These are phyloP conservation scores for Daptonema setosum DNA, from an alignment of 2,888 invertebrate species.

Conservation along the genomic window DNA sequence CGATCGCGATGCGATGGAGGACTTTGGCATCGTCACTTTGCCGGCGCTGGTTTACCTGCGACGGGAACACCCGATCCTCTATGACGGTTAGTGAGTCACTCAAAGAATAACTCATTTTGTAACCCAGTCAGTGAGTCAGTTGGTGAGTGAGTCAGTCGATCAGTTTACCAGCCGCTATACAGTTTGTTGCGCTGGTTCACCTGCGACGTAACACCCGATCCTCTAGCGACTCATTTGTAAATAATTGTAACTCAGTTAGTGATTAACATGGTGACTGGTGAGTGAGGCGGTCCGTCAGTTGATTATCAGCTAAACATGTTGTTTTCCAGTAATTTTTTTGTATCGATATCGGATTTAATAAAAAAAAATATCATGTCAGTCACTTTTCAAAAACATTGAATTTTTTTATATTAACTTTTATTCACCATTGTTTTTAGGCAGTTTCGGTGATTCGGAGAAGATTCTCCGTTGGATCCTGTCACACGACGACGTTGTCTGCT, in stretches of 20 bases:
- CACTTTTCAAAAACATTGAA: background rate
- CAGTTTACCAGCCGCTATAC: too few relatives aligned
- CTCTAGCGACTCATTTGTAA: too few relatives aligned
- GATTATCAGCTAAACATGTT: background rate
- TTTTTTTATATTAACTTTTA: too few relatives aligned
- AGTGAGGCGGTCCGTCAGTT: too few relatives aligned
- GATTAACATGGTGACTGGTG: too few relatives aligned
- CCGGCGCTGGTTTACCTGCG: constrained; percentile 89
- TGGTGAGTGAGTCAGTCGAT: too few relatives aligned
- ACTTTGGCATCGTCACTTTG: constrained; percentile 81
- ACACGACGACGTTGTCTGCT: constrained; percentile 22
- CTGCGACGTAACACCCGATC: too few relatives aligned
- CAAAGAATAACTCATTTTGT: too few relatives aligned
- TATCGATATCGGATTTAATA: background rate
- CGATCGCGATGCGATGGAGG: constrained; percentile 48
- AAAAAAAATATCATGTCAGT: background rate
- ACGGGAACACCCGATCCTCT: constrained; percentile 82
- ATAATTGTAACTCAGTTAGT: too few relatives aligned
- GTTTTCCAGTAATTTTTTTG: background rate
- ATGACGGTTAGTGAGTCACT: constrained; percentile 58
- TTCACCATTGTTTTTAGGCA: constrained; percentile 18
- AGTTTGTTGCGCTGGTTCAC: too few relatives aligned
- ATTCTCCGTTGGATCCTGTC: constrained; percentile 24
- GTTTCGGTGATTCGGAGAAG: constrained; percentile 23
- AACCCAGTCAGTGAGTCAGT: too few relatives aligned